Evolutionary conservation across 1,140 invertebrate species (phyloP), one percentile per base, ranked within the genome.

Genomic region (Pachyrhynchus sulphureomaculatus): DNA sequence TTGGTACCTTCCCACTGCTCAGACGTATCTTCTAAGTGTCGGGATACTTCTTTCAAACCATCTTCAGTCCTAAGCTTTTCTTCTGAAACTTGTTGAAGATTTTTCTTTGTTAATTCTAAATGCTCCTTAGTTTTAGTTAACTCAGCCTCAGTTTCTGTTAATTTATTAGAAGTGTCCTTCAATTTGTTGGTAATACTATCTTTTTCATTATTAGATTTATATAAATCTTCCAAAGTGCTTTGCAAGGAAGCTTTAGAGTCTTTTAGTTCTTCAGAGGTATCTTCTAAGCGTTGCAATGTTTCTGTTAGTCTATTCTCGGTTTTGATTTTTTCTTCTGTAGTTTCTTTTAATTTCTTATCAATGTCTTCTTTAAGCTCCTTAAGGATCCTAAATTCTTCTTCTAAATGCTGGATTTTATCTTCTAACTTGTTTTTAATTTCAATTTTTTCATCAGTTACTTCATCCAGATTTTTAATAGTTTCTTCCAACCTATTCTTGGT

Each of bases 221-320:
- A n/a, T 4, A 32, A 20, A 20, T 56, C 44, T 32, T 39, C 20
- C 33, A 49, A 23, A 13, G 2, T 8, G 20, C 48, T 18, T 17
- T 56, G 23, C 21, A 55, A 56, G 17, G 23, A 3, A 33, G 29
- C n/a, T 34, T 55, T 32, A 29, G 20, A 45, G 20, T 55, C 15
- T 32, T 51, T 18, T n/a, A 47, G 12, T 33, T 36, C 37, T 36
- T 62, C 26, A 45, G 32, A 8, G 24, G 3, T 24, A n/a, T 13
- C 26, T 29, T 29, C 26, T 29, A 29, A 29, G 26, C 5, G 8
- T 10, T 29, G 2, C 8, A 1, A 3, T 9, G 26, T 29, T 29
- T 29, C 2, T 6, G 2, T 10, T 13, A 39, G 6, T 39, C 13
- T 39, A 2, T 1, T 13, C 13, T 39, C 36, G 6, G n/a, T 6